Evolutionary conservation across 2,888 invertebrate genomes (phyloP).

Genomic region (Macrophya annulata): DNA sequence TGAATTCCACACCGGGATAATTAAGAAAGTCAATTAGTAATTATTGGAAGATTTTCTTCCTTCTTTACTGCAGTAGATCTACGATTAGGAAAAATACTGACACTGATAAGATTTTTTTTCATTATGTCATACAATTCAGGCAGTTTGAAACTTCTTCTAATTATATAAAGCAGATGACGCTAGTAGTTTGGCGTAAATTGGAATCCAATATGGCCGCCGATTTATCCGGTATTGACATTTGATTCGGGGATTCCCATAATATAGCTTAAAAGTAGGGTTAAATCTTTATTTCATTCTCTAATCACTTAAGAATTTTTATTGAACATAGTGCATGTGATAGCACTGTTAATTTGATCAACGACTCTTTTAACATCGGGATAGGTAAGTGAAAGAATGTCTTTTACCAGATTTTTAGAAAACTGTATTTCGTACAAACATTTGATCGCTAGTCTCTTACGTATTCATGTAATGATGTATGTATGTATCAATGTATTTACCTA

Average conservation of each 20-base stretch:
- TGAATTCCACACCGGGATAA: background rate
- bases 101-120: background rate
- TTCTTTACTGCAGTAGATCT: background rate
- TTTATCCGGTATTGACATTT: background rate
- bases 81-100: background rate
- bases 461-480: background rate
- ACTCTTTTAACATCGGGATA: background rate
- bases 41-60: constrained; percentile 2
- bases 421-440: constrained; percentile 45
- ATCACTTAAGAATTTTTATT: background rate
- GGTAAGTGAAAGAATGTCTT: background rate
- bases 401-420: constrained; percentile 13
- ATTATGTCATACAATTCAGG: background rate
- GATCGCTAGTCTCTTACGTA: constrained; percentile 24
- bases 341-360: background rate
- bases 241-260: background rate
- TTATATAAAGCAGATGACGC: background rate
- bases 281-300: background rate
- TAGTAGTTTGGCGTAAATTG: background rate
- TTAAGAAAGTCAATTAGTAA: background rate
- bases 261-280: background rate
- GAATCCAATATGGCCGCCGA: constrained; percentile 28
- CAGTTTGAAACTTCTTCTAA: background rate
- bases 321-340: background rate
- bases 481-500: background rate